Evolutionary conservation across 2,113 vertebrate genomes (phyloP).

Genomic region (Cochlearius cochlearius): DNA sequence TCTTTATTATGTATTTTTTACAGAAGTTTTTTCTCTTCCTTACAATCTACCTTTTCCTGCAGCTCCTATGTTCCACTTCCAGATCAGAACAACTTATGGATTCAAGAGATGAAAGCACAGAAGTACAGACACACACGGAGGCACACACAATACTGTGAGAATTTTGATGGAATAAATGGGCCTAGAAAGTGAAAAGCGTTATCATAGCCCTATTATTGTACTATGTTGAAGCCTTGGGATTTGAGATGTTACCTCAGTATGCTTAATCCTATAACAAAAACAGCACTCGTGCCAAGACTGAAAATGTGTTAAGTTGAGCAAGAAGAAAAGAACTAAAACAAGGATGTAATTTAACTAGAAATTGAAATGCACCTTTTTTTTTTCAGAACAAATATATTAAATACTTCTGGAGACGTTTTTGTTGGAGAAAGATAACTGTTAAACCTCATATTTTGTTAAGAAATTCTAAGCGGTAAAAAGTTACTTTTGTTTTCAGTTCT

Average conservation of each 20-base stretch:
- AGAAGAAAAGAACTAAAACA: neutral
- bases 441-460: neutral
- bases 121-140: neutral
- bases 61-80: neutral
- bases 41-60: neutral
- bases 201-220: neutral
- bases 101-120: neutral
- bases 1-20: neutral
- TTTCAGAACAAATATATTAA: neutral
- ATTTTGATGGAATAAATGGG: neutral
- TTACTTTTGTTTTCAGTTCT: neutral
- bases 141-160: neutral
- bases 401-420: neutral
- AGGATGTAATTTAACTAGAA: neutral
- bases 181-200: neutral
- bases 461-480: neutral
- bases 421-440: neutral
- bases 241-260: neutral
- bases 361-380: neutral
- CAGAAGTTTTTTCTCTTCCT: neutral
- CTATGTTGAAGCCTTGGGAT: neutral
- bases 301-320: neutral
- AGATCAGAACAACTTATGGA: neutral
- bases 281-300: neutral
- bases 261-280: neutral